Evolutionary conservation across 2,888 invertebrate genomes (phyloP), one percentile per base, ranked within the genome.

Genomic region (Scaptomyza polygonia): DNA sequence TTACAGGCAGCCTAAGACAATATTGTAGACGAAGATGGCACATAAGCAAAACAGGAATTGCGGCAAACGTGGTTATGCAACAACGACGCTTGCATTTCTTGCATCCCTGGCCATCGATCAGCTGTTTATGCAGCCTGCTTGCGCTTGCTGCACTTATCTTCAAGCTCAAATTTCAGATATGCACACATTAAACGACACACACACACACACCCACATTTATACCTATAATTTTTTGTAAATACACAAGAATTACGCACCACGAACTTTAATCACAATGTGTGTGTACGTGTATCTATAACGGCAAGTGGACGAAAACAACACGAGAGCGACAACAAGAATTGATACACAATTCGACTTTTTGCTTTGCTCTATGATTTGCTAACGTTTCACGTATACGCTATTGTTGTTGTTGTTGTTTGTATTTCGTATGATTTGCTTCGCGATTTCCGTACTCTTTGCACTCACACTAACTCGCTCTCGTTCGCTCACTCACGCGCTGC

Each of bases 401-500:
- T 56, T 55, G 65, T 69, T 79, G 67, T 67, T 79, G 67, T 72
- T 81, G 76, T 77, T 82, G 79, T 79, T 79, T 71, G 72, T 79
- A 53, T 78, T 87, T 79, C 61, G 70, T 76, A 67, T 71, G 68
- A 78, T 77, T 77, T 80, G 72, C 72, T 76, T 77, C 78, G 75
- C 78, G 84, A 71, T 78, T 78, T 70, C 67, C 70, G 77, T 43
- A 68, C 73, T 73, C 48, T 76, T 72, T 70, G 67, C 81, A 71
- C 72, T 68, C 64, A 40, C 65, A 64, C 63, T 68, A 49, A 54
- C 57, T 72, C 55, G 59, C 56, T 62, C 55, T 77, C 65, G 58
- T 69, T 82, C 82, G 63, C 74, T 72, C 87, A 77, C 87, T 82
- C 84, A 77, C 79, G 71, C 79, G 77, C 70, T 69, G 52, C 44